phyloP scores from a whole-genome alignment of 2,113 vertebrate species.

The Euleptes europaea region DNA sequence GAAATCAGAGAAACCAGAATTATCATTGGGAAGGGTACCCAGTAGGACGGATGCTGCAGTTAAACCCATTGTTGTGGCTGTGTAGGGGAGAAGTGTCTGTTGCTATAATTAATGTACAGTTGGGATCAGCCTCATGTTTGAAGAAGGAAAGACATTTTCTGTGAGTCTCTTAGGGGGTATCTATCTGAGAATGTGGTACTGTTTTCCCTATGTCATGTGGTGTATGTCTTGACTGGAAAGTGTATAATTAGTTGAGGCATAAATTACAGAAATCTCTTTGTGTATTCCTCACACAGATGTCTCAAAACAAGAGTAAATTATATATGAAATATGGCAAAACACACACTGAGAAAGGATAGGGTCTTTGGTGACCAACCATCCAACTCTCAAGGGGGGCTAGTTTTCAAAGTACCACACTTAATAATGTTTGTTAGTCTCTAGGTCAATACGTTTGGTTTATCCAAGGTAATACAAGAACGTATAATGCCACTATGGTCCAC shows the following conservation, averaged over 20 bases:
- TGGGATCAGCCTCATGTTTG: slow-evolving; percentile 2
- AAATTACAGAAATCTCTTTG: slow-evolving; percentile 30
- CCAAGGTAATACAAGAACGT: neutral
- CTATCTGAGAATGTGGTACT: slow-evolving; percentile 3
- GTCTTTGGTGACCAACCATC: neutral
- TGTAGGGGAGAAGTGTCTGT: neutral
- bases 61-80: neutral
- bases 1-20: neutral
- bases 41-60: neutral
- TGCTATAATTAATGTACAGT: slow-evolving; percentile 4
- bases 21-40: neutral
- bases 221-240: slow-evolving; percentile 13
- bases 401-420: neutral
- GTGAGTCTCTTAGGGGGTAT: slow-evolving; percentile 11
- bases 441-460: neutral
- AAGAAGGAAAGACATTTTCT: slow-evolving; percentile 18
- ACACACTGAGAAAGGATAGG: neutral
- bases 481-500: neutral
- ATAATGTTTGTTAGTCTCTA: neutral
- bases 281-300: slow-evolving; percentile 24
- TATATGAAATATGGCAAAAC: slow-evolving; percentile 36
- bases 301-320: slow-evolving; percentile 35
- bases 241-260: slow-evolving; percentile 12
- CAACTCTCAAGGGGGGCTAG: neutral
- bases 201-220: slow-evolving; percentile 31